Base-by-base conservation (phyloP, 1,140 invertebrate species). In the Riptortus pedestris region DNA sequence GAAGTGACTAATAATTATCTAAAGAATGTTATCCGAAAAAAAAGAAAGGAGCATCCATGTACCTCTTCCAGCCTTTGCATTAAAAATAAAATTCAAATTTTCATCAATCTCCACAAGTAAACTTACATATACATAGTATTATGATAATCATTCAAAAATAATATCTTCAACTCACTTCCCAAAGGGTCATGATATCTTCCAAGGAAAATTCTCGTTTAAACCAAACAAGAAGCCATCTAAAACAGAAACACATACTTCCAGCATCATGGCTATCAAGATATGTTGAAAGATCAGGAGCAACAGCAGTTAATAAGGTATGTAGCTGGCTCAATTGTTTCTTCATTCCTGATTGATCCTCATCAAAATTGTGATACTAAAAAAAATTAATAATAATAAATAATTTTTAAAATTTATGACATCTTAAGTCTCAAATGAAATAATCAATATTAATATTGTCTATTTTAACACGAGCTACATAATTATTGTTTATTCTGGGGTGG, bases 161-260 rank as follows among this genome's bases (percentile, higher is more conserved):
- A n/a, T n/a, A n/a, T n/a, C n/a, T n/a, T n/a, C n/a, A n/a, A n/a
- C 67, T 65, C 64, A 74, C 71, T 67, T 83, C 74, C 76, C 75
- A 78, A 18, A 77, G 67, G 2, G 48, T 82, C 77, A 90, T 83
- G 47, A 90, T 85, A 71, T 91, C 86, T 3, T 81, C 75, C 55
- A 84, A 79, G 27, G 79, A 80, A 69, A 92, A 85, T 75, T 92
- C 89, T 66, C 89, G 74, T 74, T 92, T 92, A 69, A 90, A 91
- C 75, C 87, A 81, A 9, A 92, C 88, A 3, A 92, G 77, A 2
- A 91, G 77, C 89, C 90, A 91, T 18, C 96, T 86, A 77, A 99
- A 99, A 75, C 93, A 98, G 76, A 99, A 99, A 73, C 95, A 98
- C 88, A 99, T 93, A 74, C 98, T 98, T 2, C 87, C 89, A 2